phyloP scores from a whole-genome alignment of 2,797 vertebrate species.

The Cynopterus sphinx region DNA sequence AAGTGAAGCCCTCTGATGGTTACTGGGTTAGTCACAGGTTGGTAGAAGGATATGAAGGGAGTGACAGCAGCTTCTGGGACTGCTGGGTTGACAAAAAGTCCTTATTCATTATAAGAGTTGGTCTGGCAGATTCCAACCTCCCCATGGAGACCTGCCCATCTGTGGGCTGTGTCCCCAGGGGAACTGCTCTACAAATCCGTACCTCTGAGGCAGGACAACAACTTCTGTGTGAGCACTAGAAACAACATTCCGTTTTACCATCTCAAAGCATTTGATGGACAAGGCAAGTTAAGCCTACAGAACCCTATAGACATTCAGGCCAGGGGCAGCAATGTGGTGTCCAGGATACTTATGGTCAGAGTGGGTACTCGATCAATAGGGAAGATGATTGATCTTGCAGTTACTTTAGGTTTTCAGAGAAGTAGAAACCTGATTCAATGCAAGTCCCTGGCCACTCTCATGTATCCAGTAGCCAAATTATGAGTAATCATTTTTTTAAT shows the following conservation, averaged over 20 bases:
- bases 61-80: not conserved
- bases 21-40: not conserved
- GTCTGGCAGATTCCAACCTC: not conserved
- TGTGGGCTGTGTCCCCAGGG: not conserved
- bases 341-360: not conserved
- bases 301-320: not conserved
- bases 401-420: not conserved
- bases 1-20: not conserved
- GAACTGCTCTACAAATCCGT: not conserved
- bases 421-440: slow-evolving; percentile 10
- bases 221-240: not conserved
- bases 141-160: not conserved
- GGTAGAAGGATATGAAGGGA: not conserved
- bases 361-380: not conserved
- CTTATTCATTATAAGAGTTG: not conserved
- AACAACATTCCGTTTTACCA: not conserved
- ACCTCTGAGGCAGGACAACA: not conserved
- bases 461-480: slow-evolving; percentile 18
- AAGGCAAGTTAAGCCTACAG: not conserved
- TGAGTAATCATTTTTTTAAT: not conserved
- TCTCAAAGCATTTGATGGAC: not conserved
- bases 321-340: not conserved
- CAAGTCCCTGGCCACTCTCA: not conserved
- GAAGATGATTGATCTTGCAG: not conserved
- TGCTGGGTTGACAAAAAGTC: not conserved